phyloP scores from a whole-genome alignment of 1,140 invertebrate genomes.

The Eupeodes corollae region DNA sequence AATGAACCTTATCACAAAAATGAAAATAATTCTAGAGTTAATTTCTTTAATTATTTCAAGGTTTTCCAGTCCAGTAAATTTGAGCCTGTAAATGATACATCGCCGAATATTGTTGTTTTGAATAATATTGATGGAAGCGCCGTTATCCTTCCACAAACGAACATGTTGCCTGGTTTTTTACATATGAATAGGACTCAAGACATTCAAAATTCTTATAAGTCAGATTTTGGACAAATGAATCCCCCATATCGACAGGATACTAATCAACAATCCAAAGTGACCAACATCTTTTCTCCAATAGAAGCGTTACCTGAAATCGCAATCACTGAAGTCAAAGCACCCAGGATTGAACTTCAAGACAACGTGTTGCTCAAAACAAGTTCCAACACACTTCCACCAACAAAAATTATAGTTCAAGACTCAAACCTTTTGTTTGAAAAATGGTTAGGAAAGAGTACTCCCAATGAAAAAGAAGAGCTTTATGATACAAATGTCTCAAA shows the following conservation, averaged over 20 bases:
- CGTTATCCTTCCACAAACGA: conserved; percentile 7
- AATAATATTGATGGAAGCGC: conserved; percentile 41
- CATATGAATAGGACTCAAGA: conserved; percentile 3
- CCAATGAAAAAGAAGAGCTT: no score
- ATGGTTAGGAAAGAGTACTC: no score
- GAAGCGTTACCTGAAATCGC: conserved; percentile 1
- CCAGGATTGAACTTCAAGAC: no score
- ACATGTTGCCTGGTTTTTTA: background rate
- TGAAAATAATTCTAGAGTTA: no score
- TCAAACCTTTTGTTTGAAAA: no score
- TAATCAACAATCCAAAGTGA: background rate
- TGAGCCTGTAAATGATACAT: conserved; percentile 63
- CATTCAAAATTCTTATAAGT: conserved; percentile 6
- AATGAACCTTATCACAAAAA: no score
- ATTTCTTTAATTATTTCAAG: background rate
- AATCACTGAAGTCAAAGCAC: background rate
- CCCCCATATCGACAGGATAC: no score
- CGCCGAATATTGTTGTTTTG: conserved; percentile 57
- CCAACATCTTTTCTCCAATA: conserved; percentile 1
- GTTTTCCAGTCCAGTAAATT: conserved; percentile 72
- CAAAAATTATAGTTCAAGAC: no score
- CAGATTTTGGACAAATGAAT: no score
- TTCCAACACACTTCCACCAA: no score
- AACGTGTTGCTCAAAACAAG: no score
- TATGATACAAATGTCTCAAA: no score